phyloP scores from a whole-genome alignment of 2,113 vertebrate species.

The Lota lota region DNA sequence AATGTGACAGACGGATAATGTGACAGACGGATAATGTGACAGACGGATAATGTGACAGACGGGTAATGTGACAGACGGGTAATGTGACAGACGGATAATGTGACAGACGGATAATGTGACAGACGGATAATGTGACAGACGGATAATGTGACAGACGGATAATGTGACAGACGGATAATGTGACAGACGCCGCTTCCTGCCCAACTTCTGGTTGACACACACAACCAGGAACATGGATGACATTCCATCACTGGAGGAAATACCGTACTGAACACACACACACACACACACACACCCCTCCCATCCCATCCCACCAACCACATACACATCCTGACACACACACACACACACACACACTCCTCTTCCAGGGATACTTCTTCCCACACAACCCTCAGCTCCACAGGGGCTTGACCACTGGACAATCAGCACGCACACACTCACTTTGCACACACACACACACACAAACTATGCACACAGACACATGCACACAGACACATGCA shows the following conservation, averaged over 20 bases:
- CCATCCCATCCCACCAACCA: neutral
- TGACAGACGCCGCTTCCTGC: slow-evolving; percentile 61
- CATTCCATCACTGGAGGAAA: slow-evolving; percentile 72
- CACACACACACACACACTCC: slow-evolving; percentile 23
- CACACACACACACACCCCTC: too few species aligned
- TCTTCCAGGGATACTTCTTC: slow-evolving; percentile 31
- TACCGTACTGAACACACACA: slow-evolving; percentile 58
- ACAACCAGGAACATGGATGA: slow-evolving; percentile 75
- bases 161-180: too few species aligned
- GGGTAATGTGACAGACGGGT: too few species aligned
- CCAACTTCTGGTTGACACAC: slow-evolving; percentile 62
- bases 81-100: too few species aligned
- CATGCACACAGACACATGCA: too few species aligned
- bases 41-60: too few species aligned
- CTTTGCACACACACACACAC: slow-evolving; percentile 13
- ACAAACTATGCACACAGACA: too few species aligned
- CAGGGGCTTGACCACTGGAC: slow-evolving; percentile 42
- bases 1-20: too few species aligned
- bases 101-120: too few species aligned
- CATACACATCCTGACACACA: neutral
- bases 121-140: too few species aligned
- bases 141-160: too few species aligned
- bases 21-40: too few species aligned
- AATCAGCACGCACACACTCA: slow-evolving; percentile 22
- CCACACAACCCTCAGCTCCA: slow-evolving; percentile 32